Evolutionary conservation across 2,888 invertebrate species (phyloP).

Genomic region (Nomada goodeniana): DNA sequence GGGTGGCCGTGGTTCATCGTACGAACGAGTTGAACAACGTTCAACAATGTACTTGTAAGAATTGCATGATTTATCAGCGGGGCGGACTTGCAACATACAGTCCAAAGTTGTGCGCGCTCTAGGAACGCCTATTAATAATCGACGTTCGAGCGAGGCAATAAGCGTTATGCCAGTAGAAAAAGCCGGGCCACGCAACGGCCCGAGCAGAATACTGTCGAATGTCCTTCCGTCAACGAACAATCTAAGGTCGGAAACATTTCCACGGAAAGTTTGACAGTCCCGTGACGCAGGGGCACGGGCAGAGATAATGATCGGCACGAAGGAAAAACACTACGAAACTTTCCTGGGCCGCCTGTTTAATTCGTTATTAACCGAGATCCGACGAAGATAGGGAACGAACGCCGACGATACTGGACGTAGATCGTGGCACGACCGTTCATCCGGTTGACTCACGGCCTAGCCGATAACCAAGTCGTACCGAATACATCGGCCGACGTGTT

Average conservation of each 20-base stretch:
- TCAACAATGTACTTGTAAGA: no score
- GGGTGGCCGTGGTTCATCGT: no score
- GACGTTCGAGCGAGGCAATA: no score
- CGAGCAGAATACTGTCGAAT: no score
- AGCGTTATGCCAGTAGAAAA: no score
- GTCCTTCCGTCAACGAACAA: no score
- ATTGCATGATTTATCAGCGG: no score
- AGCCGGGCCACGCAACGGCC: no score
- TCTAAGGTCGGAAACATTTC: background rate
- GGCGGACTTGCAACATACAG: no score
- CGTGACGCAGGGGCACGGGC: background rate
- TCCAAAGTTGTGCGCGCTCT: no score
- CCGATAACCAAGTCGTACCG: slow-evolving; percentile 52
- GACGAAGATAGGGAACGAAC: background rate
- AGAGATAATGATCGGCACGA: background rate
- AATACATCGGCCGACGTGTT: slow-evolving; percentile 65
- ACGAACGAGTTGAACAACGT: no score
- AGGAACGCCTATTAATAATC: no score
- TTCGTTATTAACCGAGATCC: background rate
- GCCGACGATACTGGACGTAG: background rate
- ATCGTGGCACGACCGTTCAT: slow-evolving; percentile 44
- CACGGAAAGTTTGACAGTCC: background rate
- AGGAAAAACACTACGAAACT: background rate
- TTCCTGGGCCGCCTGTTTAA: background rate
- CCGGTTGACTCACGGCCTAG: slow-evolving; percentile 60